Percentiles rank a stretch among this genome's conserved stretches.
phyloP scores from a whole-genome alignment of 2,888 invertebrate genomes.

The Tenthredo mesomela region DNA sequence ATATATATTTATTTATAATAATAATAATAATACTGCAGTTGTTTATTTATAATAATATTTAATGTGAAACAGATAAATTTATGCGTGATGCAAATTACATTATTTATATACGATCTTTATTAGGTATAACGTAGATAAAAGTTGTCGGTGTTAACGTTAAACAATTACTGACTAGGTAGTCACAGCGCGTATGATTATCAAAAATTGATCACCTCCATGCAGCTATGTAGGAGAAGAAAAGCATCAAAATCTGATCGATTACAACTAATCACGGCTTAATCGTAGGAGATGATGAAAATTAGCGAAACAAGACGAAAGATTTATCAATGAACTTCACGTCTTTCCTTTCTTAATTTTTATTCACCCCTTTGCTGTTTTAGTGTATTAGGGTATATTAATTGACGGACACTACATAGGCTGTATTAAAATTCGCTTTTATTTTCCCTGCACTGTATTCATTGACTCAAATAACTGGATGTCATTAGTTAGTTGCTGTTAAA shows the following conservation, averaged over 20 bases:
- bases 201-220: conserved; percentile 4
- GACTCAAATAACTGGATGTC: background rate
- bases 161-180: background rate
- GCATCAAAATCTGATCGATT: background rate
- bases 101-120: conserved; percentile 5
- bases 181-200: conserved; percentile 29
- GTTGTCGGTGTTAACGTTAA: background rate
- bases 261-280: background rate
- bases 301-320: background rate
- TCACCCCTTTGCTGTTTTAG: background rate
- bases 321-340: conserved; percentile 5
- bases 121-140: conserved; percentile 18
- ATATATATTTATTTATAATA: conserved; percentile 45
- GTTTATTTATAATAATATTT: conserved; percentile 30
- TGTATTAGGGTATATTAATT: background rate
- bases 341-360: background rate
- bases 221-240: background rate
- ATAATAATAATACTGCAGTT: conserved; percentile 50
- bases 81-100: conserved; percentile 29
- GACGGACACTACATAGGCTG: background rate
- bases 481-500: background rate
- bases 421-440: background rate
- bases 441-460: background rate
- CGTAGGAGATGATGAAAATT: background rate
- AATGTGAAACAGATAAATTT: conserved; percentile 55